Conservation (phyloP, 2,888 invertebrate species). For the Lasioglossum morio region DNA sequence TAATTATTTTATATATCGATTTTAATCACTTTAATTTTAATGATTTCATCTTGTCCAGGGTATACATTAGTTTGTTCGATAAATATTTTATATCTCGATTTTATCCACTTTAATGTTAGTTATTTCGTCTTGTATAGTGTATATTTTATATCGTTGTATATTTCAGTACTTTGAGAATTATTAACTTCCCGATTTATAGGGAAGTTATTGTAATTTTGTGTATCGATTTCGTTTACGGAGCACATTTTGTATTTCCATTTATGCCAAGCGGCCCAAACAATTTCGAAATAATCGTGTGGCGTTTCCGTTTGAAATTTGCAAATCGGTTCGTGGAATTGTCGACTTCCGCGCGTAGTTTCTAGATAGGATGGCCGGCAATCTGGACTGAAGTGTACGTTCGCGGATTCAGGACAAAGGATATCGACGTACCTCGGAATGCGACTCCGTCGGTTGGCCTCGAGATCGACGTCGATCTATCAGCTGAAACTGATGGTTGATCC, state of each 20-base stretch:
- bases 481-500: neutral
- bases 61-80: no score
- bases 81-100: neutral
- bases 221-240: neutral
- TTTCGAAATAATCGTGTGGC: neutral
- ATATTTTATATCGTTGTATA: no score
- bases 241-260: no score
- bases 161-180: no score
- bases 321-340: neutral
- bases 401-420: neutral
- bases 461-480: neutral
- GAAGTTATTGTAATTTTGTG: no score
- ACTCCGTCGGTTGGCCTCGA: neutral
- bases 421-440: slow-evolving; percentile 17
- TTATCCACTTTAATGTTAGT: no score
- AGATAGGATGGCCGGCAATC: neutral
- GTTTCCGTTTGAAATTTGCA: neutral
- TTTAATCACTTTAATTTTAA: neutral
- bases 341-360: neutral
- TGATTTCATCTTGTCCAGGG: neutral
- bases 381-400: neutral
- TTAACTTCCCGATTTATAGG: no score
- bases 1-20: no score
- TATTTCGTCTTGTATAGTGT: no score
- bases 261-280: neutral